Base-by-base conservation (phyloP, 2,797 vertebrate genomes). In the Dendrocincla fuliginosa region DNA sequence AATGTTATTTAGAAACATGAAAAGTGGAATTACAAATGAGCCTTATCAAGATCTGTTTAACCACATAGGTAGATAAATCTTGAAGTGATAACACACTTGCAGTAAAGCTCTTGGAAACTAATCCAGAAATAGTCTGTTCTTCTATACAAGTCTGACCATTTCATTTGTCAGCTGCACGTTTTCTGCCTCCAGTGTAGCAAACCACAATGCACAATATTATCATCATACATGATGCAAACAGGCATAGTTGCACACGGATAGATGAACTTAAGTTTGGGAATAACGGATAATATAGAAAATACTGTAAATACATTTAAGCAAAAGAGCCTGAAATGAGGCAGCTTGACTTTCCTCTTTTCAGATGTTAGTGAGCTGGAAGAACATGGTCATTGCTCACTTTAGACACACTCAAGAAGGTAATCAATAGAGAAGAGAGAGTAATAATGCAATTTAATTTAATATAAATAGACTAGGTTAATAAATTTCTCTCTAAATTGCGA, bases 391-490 rank as follows among this genome's bases (percentile, higher is more conserved):
- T 80, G 49, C 70, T 89, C 70, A 47, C 18, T 84, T 79, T 47
- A 83, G 61, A 87, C 53, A 77, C 47, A 39, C 22, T 87, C 1
- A 3, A 92, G 80, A 89, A 60, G 16, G 30, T 80, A 95, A 92
- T 91, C 71, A 89, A 71, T 75, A 92, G 64, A 59, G 56, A 76
- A 76, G 41, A 84, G 39, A 92, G 61, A 89, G 65, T 22, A 56
- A 89, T 53, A 91, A 91, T 47, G 42, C 50, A 69, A 67, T 91
- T 93, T 86, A 67, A 81, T 86, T 94, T 75, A 85, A 94, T 89
- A 92, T 60, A 90, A 88, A 90, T 57, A 85, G 70, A 80, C 33
- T 63, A 44, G 39, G 63, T 69, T 61, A 87, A 82, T 84, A 92
- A 89, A 90, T 84, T 17, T 82, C 65, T 77, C 77, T 37, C 84